phyloP scores from a whole-genome alignment of 2,113 vertebrate species.

The Galemys pyrenaicus region DNA sequence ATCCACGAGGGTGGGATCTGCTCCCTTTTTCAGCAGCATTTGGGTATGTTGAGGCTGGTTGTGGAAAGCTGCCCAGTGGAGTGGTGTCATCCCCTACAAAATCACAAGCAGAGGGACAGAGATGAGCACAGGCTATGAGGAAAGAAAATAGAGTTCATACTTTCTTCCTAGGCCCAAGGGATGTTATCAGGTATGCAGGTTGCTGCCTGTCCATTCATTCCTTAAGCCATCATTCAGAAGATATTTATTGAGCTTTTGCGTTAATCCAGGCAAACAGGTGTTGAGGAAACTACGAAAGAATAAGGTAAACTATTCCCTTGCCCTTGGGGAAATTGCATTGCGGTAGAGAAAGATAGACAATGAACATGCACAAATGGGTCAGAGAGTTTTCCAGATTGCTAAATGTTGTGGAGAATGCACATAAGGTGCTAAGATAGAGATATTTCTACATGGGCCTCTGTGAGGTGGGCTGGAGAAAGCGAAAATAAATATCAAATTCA shows the following conservation, averaged over 20 bases:
- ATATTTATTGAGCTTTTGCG: neutral
- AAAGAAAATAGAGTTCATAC: neutral
- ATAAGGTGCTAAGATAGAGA: neutral
- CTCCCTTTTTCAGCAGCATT: slow-evolving; percentile 90
- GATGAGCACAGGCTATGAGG: neutral
- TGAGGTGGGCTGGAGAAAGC: neutral
- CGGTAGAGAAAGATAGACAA: neutral
- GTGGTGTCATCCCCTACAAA: slow-evolving; percentile 93
- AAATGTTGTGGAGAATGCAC: neutral
- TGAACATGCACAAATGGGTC: neutral
- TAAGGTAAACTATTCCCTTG: neutral
- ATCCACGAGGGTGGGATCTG: slow-evolving; percentile 91
- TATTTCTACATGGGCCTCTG: neutral
- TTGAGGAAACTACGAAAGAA: neutral
- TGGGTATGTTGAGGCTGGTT: slow-evolving; percentile 91
- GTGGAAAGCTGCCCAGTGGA: slow-evolving; percentile 95
- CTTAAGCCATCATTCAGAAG: neutral
- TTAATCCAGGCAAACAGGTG: neutral
- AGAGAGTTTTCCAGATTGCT: neutral
- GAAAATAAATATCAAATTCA: neutral
- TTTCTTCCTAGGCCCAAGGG: neutral
- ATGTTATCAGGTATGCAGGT: rapidly evolving
- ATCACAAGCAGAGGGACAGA: slow-evolving; percentile 43
- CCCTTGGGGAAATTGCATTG: neutral
- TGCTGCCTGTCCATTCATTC: neutral